These are phyloP conservation scores for Linepithema humile DNA, from an alignment of 1,140 invertebrate genomes.

Conservation along the genomic window DNA sequence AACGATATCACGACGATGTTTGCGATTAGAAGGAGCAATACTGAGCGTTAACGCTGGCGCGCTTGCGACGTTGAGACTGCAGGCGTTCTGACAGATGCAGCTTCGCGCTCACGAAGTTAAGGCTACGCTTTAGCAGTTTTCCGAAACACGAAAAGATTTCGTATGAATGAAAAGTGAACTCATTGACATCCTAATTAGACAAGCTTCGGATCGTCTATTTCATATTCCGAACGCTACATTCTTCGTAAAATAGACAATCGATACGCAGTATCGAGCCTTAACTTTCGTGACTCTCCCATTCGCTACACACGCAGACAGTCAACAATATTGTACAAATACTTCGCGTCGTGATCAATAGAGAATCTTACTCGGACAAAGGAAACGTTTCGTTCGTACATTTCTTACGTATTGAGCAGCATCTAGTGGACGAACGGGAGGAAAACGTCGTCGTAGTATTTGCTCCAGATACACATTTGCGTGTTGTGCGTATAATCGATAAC, in stretches of 20 bases:
- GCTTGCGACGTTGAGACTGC: neutral
- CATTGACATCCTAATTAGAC: neutral
- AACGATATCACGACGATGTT: constrained; percentile 59
- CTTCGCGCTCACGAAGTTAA: constrained; percentile 20
- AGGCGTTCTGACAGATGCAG: neutral
- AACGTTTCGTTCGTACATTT: constrained; percentile 47
- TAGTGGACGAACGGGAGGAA: neutral
- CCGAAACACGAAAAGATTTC: neutral
- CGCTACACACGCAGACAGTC: constrained; percentile 2
- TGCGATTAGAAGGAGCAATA: constrained; percentile 59
- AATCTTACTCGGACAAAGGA: constrained; percentile 8
- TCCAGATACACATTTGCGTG: constrained; percentile 53
- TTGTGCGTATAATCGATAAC: constrained; percentile 55
- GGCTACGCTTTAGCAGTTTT: constrained; percentile 10
- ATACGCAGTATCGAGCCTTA: constrained; percentile 20
- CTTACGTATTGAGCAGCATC: constrained; percentile 13
- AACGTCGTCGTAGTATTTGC: constrained; percentile 39
- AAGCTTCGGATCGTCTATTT: no score
- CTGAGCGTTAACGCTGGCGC: constrained; percentile 7
- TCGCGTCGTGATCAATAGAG: constrained; percentile 26
- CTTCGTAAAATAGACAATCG: neutral
- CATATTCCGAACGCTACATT: no score
- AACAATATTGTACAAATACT: constrained; percentile 60
- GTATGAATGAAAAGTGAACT: neutral
- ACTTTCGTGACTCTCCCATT: constrained; percentile 6